Percentiles rank a stretch among this genome's conserved stretches.
Evolutionary conservation across 92 coral and sea anemone species (phyloP).

Genomic region (Paragorgia papillata): DNA sequence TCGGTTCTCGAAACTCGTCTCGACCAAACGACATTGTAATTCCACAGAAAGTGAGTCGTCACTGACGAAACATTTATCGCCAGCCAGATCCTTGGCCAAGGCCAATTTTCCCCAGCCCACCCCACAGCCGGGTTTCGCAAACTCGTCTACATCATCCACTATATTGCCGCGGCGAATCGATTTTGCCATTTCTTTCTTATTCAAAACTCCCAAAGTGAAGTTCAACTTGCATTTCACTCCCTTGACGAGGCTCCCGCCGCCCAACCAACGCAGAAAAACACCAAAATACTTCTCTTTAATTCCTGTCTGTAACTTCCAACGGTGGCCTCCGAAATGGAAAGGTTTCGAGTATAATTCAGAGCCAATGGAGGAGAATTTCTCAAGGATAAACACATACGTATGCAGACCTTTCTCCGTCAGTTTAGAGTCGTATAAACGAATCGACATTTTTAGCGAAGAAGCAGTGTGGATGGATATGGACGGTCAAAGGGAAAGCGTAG

Average conservation of each 20-base stretch:
- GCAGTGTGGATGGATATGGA: neutral
- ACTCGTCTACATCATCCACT: conserved; percentile 82
- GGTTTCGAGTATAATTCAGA: conserved; percentile 80
- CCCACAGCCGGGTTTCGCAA: conserved; percentile 78
- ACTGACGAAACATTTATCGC: conserved; percentile 71
- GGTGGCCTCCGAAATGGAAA: conserved; percentile 81
- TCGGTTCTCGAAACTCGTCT: conserved; percentile 81
- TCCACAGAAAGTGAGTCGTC: conserved; percentile 75
- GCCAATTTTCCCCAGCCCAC: conserved; percentile 94
- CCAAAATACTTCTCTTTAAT: conserved; percentile 84
- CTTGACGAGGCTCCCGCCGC: conserved; percentile 74
- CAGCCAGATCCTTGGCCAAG: conserved; percentile 65
- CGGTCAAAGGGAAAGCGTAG: too few species aligned
- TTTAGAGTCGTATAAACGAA: conserved; percentile 81
- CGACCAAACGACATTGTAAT: conserved; percentile 70
- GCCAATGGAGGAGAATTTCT: conserved; percentile 73
- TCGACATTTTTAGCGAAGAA: conserved; percentile 63
- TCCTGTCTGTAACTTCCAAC: conserved; percentile 94
- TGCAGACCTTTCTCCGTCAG: conserved; percentile 65
- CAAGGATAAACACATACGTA: conserved; percentile 78
- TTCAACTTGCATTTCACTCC: conserved; percentile 80
- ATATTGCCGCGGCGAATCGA: conserved; percentile 76
- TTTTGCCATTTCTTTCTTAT: conserved; percentile 65
- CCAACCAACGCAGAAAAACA: conserved; percentile 83
- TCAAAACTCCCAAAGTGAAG: conserved; percentile 55